phyloP scores from a whole-genome alignment of 2,888 invertebrate species.

The Nomada hirtipes region DNA sequence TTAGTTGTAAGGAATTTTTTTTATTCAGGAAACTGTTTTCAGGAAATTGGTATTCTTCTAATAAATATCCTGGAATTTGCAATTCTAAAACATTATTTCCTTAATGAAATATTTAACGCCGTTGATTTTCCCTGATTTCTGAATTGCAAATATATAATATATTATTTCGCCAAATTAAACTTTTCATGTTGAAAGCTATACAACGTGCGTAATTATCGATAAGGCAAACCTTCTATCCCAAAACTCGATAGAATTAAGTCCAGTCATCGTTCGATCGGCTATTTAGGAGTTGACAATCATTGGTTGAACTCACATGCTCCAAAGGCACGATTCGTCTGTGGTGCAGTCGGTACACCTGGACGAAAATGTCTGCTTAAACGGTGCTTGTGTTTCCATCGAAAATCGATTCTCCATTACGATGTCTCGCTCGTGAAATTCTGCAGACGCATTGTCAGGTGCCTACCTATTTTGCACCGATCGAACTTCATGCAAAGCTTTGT shows the following conservation, averaged over 20 bases:
- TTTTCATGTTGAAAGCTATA: too few relatives aligned
- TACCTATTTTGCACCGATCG: background rate
- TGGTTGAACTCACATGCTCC: background rate
- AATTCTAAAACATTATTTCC: too few relatives aligned
- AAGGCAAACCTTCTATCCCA: background rate
- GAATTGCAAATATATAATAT: too few relatives aligned
- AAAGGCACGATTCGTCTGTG: too few relatives aligned
- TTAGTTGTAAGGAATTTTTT: too few relatives aligned
- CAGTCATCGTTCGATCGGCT: slow-evolving; percentile 50
- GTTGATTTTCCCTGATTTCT: too few relatives aligned
- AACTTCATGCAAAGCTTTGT: background rate
- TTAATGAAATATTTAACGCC: too few relatives aligned
- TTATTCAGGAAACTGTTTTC: too few relatives aligned
- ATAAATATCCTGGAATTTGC: too few relatives aligned
- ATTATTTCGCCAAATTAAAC: too few relatives aligned
- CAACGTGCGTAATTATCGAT: background rate
- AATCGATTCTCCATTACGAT: slow-evolving; percentile 30
- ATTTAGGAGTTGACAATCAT: slow-evolving; percentile 58
- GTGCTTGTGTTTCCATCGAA: slow-evolving; percentile 26
- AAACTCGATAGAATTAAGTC: slow-evolving; percentile 7
- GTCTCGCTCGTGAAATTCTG: slow-evolving; percentile 27
- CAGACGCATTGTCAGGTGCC: slow-evolving; percentile 40
- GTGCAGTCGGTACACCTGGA: background rate
- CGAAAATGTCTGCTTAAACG: slow-evolving; percentile 32
- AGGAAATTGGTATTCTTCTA: too few relatives aligned